Evolutionary conservation across 2,888 invertebrate species (phyloP), one percentile per base, ranked within the genome.

Genomic region (Diaphora mendica): DNA sequence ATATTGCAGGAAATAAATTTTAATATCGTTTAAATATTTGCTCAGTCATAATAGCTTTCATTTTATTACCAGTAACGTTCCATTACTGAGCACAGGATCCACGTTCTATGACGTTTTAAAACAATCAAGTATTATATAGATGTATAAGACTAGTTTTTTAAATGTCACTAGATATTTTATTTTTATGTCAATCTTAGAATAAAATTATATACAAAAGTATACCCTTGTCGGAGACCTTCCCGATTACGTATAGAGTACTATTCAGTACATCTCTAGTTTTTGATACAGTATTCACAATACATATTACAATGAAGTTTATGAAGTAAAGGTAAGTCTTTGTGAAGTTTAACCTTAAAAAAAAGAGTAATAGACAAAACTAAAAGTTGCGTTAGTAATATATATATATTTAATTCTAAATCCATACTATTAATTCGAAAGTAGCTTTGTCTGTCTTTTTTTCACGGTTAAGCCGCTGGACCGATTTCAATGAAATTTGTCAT

Each of bases 281-380:
- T 13, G 39, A 39, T n/a, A 65, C 39, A n/a, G n/a, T 20, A 23
- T 64, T 68, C 64, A 55, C 15, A 42, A 30, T 20, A 64, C 77
- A 74, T 77, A 71, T 44, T 17, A 44, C 48, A 42, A 73, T 39
- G n/a, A 42, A 69, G n/a, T 64, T 70, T 68, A 13, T 20, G 26
- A 64, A 35, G 64, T 68, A 65, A 67, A 79, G 69, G 71, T 64
- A 74, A 72, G 59, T 80, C 66, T 82, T 74, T 66, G 62, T 75
- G 79, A 81, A 39, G 5, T 35, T 35, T 8, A 42, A 42, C 13
- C 8, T 33, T 33, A 33, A 33, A 33, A 33, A 33, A 33, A 33
- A 33, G 33, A 3, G 1, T 1, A 42, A 42, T 35, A n/a, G 42
- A 42, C 8, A 42, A 42, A 42, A 13, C 42, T 42, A 3, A 0